phyloP scores from a whole-genome alignment of 2,888 invertebrate species.

The Monoplex corrugatus region DNA sequence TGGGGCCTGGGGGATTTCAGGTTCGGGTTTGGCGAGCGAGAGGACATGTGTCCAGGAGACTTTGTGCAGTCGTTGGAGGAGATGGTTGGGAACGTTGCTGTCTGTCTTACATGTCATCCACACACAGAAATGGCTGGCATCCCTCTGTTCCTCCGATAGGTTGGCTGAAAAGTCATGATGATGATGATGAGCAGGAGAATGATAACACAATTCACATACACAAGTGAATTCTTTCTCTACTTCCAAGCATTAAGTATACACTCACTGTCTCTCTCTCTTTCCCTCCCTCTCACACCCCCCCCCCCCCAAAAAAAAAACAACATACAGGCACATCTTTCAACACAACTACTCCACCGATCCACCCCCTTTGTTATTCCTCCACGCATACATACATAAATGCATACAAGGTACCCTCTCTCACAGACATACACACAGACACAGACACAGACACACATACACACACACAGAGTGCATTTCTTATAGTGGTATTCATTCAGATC shows the following conservation, averaged over 20 bases:
- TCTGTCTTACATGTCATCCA: slow-evolving; percentile 77
- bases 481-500: too few relatives aligned
- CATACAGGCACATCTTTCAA: too few relatives aligned
- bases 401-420: too few relatives aligned
- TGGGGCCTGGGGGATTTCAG: slow-evolving; percentile 31
- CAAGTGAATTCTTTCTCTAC: too few relatives aligned
- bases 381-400: not conserved
- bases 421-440: too few relatives aligned
- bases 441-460: too few relatives aligned
- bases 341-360: too few relatives aligned
- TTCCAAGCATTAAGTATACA: not conserved
- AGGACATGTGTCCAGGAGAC: slow-evolving; percentile 73
- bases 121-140: slow-evolving; percentile 71
- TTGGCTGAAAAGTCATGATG: slow-evolving; percentile 57
- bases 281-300: not conserved
- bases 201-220: too few relatives aligned
- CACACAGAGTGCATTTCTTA: too few relatives aligned
- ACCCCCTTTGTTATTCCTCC: too few relatives aligned
- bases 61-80: slow-evolving; percentile 72
- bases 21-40: slow-evolving; percentile 59
- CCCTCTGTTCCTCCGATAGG: slow-evolving; percentile 63
- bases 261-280: not conserved
- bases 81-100: slow-evolving; percentile 66
- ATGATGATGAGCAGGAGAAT: too few relatives aligned
- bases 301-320: not conserved